Percentiles rank a stretch among this genome's conserved stretches.
These are phyloP conservation scores for Cerastis leucographa DNA, from an alignment of 2,888 invertebrate genomes.

Conservation along the genomic window DNA sequence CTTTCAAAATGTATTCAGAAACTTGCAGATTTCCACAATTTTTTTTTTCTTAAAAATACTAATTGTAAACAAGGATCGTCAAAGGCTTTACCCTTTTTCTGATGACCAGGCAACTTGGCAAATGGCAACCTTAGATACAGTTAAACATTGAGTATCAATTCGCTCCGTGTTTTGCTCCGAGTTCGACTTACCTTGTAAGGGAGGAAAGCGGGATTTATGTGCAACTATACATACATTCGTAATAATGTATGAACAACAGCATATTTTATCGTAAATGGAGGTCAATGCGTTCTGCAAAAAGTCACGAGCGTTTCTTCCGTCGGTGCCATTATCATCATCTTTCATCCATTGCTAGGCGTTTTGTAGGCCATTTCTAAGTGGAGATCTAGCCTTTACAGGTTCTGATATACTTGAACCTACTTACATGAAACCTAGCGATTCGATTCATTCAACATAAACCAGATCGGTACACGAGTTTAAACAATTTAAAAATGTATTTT, in stretches of 20 bases:
- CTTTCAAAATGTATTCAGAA: neutral
- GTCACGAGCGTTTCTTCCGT: conserved; percentile 17
- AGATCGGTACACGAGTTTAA: neutral
- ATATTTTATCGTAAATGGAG: conserved; percentile 54
- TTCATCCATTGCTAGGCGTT: conserved; percentile 5
- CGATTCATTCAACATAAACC: neutral
- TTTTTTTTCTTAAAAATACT: neutral
- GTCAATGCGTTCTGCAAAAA: conserved; percentile 51
- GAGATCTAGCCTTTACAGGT: conserved; percentile 1
- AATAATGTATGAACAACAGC: conserved; percentile 57
- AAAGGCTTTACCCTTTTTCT: neutral
- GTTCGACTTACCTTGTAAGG: conserved; percentile 59
- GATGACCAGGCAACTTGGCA: conserved; percentile 1
- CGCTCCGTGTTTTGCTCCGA: conserved; percentile 57
- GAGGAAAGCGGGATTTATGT: conserved; percentile 59
- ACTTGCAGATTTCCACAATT: neutral
- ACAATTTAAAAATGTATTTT: conserved; percentile 5
- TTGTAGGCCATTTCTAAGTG: conserved; percentile 20
- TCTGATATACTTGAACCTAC: conserved; percentile 4
- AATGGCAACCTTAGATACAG: conserved; percentile 51
- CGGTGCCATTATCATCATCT: conserved; percentile 25
- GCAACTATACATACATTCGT: conserved; percentile 38
- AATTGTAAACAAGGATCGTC: neutral
- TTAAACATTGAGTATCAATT: conserved; percentile 59
- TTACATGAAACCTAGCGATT: neutral